Conservation (phyloP, 1,140 invertebrate genomes). For the Rhagoletis zephyria region DNA sequence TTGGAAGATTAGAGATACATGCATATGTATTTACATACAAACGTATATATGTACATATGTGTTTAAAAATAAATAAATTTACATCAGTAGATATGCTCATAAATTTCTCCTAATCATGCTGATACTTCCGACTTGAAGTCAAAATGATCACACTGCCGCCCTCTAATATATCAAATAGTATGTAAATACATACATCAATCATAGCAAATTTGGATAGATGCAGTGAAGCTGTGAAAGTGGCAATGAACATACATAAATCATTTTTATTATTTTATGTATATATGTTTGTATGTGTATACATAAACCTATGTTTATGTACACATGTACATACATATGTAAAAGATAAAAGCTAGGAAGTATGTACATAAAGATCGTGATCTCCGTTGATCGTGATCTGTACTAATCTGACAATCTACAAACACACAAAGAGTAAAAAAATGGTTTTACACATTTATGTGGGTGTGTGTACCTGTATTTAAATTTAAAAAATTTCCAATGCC, state of each 20-base stretch:
- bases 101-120: not conserved
- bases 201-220: not conserved
- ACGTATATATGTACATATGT: not conserved
- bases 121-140: not conserved
- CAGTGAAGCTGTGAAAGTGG: not conserved
- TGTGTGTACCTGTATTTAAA: not conserved
- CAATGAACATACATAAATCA: not conserved
- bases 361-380: conserved; percentile 9
- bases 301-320: not conserved
- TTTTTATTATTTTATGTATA: not conserved
- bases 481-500: not conserved
- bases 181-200: not conserved
- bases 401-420: not conserved
- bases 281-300: no score
- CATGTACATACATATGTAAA: not conserved
- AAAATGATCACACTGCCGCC: not conserved
- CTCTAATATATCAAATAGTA: not conserved
- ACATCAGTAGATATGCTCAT: not conserved
- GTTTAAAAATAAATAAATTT: not conserved
- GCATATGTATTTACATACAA: no score
- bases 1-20: no score
- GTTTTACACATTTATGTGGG: not conserved
- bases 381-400: conserved; percentile 10
- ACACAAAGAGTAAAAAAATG: not conserved
- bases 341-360: not conserved